A percentile compares a stretch with the other conserved stretches of the same genome.
Conservation (phyloP, 2,797 vertebrate species). For the Rhinophrynus dorsalis region DNA sequence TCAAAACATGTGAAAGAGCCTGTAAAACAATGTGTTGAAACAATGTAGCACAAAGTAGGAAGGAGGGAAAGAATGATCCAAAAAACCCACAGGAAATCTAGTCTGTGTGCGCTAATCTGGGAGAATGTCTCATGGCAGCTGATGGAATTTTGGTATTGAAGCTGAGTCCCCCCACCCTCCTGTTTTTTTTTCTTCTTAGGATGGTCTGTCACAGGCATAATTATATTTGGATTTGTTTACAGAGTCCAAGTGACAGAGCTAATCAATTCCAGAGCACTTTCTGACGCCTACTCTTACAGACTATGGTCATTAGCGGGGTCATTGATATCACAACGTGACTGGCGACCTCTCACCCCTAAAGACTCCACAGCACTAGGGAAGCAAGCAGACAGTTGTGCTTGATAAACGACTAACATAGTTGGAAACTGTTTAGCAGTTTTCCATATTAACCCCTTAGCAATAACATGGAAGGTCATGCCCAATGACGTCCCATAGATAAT, state of each 20-base stretch:
- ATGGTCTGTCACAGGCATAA: constrained; percentile 5
- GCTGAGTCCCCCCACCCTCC: not conserved
- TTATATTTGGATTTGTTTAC: constrained; percentile 33
- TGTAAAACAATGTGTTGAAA: not conserved
- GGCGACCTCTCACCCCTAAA: constrained; percentile 6
- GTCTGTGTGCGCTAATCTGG: not conserved
- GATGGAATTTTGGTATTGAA: not conserved
- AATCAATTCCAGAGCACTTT: constrained; percentile 30
- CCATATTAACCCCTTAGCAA: no score
- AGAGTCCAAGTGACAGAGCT: constrained; percentile 6
- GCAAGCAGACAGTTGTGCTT: not conserved
- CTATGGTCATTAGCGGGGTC: constrained; percentile 24
- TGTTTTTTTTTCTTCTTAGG: not conserved
- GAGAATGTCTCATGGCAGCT: not conserved
- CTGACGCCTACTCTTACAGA: constrained; percentile 3
- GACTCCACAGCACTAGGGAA: not conserved
- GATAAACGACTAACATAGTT: no score
- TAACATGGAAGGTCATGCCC: not conserved
- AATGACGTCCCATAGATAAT: not conserved
- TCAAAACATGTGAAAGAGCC: not conserved
- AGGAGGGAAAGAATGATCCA: not conserved
- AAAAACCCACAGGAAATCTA: not conserved
- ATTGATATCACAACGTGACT: constrained; percentile 14
- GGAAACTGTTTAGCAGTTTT: no score
- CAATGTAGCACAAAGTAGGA: not conserved